These are phyloP conservation scores for Protula sp. DNA, from an alignment of 2,888 invertebrate species.

Conservation along the genomic window DNA sequence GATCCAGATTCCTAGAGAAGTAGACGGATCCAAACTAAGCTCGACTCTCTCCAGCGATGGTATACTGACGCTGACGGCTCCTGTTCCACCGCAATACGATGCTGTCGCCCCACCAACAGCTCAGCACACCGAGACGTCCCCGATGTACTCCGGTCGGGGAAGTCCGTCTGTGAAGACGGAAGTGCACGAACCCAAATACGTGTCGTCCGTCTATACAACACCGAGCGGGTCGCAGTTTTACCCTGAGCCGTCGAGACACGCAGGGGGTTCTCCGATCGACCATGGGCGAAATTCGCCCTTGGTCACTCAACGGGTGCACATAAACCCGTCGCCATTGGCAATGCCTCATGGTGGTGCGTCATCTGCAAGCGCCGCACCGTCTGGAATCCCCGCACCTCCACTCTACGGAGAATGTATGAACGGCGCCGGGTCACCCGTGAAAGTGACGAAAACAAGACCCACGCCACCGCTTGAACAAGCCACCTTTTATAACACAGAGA, in stretches of 20 bases:
- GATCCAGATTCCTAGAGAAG: conserved; percentile 16
- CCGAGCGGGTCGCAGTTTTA: background rate
- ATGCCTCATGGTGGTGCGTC: too few relatives aligned
- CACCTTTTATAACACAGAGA: background rate
- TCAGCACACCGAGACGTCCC: too few relatives aligned
- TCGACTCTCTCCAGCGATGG: conserved; percentile 20
- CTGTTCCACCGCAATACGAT: conserved; percentile 17
- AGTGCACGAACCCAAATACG: background rate
- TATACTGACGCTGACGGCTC: conserved; percentile 19
- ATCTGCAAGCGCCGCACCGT: too few relatives aligned
- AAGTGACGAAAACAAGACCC: background rate
- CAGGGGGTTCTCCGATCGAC: background rate
- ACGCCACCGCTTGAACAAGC: background rate
- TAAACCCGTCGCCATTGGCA: too few relatives aligned
- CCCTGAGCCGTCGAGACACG: background rate
- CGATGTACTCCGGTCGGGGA: background rate
- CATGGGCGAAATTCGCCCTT: background rate
- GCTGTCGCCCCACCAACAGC: conserved; percentile 1
- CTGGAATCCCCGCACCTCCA: background rate
- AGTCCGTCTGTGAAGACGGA: too few relatives aligned
- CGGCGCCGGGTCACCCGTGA: background rate
- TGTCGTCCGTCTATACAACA: background rate
- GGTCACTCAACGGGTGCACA: background rate
- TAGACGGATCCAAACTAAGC: conserved; percentile 17
- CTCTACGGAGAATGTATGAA: background rate